Conservation (phyloP, 2,113 vertebrate genomes). For the Ploceus nigricollis region DNA sequence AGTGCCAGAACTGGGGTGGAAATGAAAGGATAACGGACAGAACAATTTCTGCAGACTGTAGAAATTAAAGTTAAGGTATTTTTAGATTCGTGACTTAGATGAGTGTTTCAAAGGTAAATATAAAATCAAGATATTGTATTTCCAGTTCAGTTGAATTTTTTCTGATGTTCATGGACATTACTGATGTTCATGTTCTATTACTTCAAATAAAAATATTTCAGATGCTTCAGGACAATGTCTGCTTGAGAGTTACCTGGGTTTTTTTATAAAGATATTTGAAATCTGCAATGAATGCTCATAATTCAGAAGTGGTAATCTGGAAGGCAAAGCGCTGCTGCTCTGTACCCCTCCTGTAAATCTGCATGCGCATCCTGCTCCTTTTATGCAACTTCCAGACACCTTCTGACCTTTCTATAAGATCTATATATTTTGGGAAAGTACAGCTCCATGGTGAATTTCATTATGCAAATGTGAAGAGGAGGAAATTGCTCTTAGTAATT, state of each 20-base stretch:
- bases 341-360: background rate
- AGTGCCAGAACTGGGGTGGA: background rate
- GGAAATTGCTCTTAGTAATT: conserved; percentile 2
- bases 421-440: background rate
- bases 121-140: background rate
- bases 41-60: background rate
- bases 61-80: background rate
- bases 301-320: background rate
- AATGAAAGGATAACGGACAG: background rate
- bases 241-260: background rate
- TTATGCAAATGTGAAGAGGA: background rate
- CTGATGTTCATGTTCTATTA: background rate
- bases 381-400: background rate
- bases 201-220: background rate
- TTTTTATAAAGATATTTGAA: background rate
- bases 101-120: background rate
- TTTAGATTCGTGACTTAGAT: background rate
- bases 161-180: background rate
- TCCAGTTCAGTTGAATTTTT: background rate
- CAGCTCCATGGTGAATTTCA: background rate
- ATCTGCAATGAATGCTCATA: background rate
- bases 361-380: background rate
- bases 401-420: background rate
- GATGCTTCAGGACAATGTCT: background rate
- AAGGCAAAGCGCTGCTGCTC: background rate